Percentiles rank a stretch among this genome's conserved stretches.
Conservation (phyloP, 2,888 invertebrate genomes). For the Lasiommata megera region DNA sequence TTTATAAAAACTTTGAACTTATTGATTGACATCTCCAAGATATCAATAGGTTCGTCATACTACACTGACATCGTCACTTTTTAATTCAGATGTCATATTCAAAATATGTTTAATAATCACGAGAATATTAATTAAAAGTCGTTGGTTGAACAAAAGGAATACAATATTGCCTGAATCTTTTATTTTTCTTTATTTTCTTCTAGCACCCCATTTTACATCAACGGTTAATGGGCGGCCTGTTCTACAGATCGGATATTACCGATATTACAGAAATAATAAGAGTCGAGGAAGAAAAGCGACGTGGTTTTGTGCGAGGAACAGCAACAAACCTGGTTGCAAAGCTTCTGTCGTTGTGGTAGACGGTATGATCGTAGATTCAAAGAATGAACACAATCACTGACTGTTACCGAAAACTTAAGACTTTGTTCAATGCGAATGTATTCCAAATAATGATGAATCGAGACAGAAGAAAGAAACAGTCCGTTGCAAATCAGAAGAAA, state of each 20-base stretch:
- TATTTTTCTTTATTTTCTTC: slow-evolving; percentile 11
- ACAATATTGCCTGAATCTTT: no score
- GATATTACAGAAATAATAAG: slow-evolving; percentile 40
- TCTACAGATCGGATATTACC: slow-evolving; percentile 36
- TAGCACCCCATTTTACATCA: slow-evolving; percentile 32
- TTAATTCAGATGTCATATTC: no score
- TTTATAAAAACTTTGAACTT: no score
- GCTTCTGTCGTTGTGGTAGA: slow-evolving; percentile 40
- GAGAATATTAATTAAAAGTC: no score
- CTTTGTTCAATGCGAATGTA: not conserved
- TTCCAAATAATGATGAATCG: not conserved
- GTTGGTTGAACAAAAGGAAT: no score
- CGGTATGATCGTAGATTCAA: slow-evolving; percentile 34
- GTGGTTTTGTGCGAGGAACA: slow-evolving; percentile 40
- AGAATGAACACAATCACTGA: slow-evolving; percentile 41
- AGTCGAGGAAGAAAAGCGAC: slow-evolving; percentile 36
- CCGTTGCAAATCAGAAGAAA: no score
- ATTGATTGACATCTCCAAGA: no score
- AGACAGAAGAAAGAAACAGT: no score
- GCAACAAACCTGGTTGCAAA: slow-evolving; percentile 36
- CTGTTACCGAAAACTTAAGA: not conserved
- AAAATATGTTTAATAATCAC: no score
- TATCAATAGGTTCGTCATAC: no score
- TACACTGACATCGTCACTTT: no score
- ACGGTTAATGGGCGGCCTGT: slow-evolving; percentile 36